These are phyloP conservation scores for Agapornis canus DNA, from an alignment of 2,797 vertebrate genomes.

Conservation along the genomic window DNA sequence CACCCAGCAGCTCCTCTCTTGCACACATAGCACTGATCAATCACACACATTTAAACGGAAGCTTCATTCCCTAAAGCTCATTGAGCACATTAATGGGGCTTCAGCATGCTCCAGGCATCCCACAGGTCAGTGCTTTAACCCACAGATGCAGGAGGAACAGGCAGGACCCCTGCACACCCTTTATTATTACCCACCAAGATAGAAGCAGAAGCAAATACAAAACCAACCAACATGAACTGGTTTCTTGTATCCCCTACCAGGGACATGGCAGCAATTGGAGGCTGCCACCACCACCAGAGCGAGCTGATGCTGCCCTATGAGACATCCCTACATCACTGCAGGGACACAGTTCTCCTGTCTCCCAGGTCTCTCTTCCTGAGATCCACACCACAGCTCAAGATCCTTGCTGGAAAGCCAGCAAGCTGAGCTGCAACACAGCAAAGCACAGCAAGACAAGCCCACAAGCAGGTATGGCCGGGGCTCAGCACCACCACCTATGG, in stretches of 20 bases:
- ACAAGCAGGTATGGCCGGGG: not conserved
- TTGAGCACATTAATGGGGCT: not conserved
- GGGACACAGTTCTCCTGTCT: not conserved
- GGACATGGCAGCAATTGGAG: not conserved
- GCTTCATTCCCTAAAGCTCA: not conserved
- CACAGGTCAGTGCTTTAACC: not conserved
- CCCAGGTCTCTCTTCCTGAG: fast-evolving
- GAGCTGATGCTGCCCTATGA: fast-evolving
- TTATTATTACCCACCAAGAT: not conserved
- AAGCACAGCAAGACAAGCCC: not conserved
- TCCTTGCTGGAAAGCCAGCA: not conserved
- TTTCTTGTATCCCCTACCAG: not conserved
- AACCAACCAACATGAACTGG: not conserved
- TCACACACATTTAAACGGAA: fast-evolving
- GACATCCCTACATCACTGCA: fast-evolving
- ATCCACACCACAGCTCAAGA: not conserved
- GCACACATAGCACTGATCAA: fast-evolving
- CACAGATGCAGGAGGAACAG: fast-evolving
- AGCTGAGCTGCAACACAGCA: not conserved
- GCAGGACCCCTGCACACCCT: not conserved
- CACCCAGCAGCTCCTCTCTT: not conserved
- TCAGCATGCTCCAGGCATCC: not conserved
- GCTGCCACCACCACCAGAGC: not conserved
- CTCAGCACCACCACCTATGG: not conserved
- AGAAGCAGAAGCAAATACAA: not conserved